Percentiles rank a stretch among this genome's conserved stretches.
Evolutionary conservation across 1,140 invertebrate species (phyloP).

Genomic region (Mylabris phalerata): DNA sequence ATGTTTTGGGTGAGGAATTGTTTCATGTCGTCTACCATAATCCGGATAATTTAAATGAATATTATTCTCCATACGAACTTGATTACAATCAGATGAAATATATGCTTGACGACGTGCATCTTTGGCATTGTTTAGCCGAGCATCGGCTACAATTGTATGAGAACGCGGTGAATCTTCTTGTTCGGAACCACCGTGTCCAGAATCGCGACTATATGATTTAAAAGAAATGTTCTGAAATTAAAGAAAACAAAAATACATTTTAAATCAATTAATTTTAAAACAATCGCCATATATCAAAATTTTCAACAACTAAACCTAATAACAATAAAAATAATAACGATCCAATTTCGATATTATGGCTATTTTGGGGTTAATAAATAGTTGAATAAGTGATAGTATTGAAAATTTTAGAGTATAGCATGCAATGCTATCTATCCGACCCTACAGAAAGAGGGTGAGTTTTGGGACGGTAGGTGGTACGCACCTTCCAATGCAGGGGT

Average conservation of each 20-base stretch:
- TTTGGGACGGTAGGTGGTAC: constrained; percentile 40
- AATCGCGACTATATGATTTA: constrained; percentile 60
- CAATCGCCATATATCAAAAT: too few species aligned
- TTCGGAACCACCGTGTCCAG: constrained; percentile 57
- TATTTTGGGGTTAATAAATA: too few species aligned
- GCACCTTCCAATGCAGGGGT: constrained; percentile 61
- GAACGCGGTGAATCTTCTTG: constrained; percentile 57
- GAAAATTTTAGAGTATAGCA: too few species aligned
- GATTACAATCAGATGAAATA: constrained; percentile 26
- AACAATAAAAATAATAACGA: too few species aligned
- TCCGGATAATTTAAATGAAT: constrained; percentile 23
- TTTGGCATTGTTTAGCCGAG: constrained; percentile 38
- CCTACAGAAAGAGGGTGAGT: neutral
- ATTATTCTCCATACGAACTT: constrained; percentile 26
- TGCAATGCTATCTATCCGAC: too few species aligned
- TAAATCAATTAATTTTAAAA: neutral
- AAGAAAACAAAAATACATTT: constrained; percentile 20
- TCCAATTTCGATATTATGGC: too few species aligned
- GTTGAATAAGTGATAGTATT: too few species aligned
- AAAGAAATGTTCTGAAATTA: constrained; percentile 62
- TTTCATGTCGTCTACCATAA: constrained; percentile 27
- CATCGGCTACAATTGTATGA: constrained; percentile 45
- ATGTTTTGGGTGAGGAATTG: constrained; percentile 34
- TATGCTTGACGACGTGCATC: constrained; percentile 34
- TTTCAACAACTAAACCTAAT: too few species aligned